Evolutionary conservation across 2,888 invertebrate species (phyloP).

Genomic region (Lepidocyrtinus sp.): DNA sequence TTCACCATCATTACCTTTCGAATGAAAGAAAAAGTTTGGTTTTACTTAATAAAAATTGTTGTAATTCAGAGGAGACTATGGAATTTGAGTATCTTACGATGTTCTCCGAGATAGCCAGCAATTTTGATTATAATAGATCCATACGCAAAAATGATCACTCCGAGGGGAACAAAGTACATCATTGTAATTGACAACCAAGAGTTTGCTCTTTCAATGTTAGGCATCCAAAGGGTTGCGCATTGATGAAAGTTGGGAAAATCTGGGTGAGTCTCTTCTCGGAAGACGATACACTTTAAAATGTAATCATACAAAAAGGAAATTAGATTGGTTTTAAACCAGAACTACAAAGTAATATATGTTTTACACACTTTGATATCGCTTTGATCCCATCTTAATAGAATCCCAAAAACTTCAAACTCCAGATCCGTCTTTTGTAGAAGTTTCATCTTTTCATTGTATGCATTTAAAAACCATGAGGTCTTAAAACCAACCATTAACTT

Average conservation of each 20-base stretch:
- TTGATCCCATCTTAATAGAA: neutral
- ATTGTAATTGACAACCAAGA: constrained; percentile 81
- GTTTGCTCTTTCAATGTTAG: constrained; percentile 79
- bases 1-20: too few relatives aligned
- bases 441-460: neutral
- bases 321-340: too few relatives aligned
- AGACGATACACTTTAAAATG: constrained; percentile 85
- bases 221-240: constrained; percentile 81
- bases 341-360: neutral
- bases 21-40: neutral
- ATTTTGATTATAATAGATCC: constrained; percentile 76
- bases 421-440: neutral
- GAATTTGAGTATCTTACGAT: constrained; percentile 75
- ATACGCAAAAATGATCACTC: constrained; percentile 82
- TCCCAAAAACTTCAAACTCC: neutral
- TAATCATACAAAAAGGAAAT: too few relatives aligned
- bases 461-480: too few relatives aligned
- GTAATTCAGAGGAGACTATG: neutral
- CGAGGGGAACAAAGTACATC: constrained; percentile 83
- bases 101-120: constrained; percentile 80
- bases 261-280: constrained; percentile 79
- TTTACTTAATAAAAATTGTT: neutral
- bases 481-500: too few relatives aligned
- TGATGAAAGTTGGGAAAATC: constrained; percentile 79
- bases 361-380: too few relatives aligned